Base-by-base conservation (phyloP, 2,888 invertebrate genomes). In the Arrhopalites spinosus region DNA sequence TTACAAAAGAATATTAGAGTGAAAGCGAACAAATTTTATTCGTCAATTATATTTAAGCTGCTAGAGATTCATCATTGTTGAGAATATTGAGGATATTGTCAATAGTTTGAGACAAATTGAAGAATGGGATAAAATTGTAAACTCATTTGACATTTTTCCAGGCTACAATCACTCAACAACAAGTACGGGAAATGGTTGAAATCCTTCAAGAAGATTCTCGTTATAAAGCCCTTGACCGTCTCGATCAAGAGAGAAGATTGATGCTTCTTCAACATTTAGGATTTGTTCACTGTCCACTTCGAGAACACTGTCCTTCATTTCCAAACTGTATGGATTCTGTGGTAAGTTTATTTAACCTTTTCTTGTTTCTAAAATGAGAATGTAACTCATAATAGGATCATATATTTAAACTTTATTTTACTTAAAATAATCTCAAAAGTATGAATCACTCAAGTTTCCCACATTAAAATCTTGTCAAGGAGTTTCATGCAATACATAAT, bases 241-340 rank as follows among this genome's bases (percentile, higher is more conserved):
- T 98, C 86, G 96, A 96, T 87, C 96, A 96, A 86, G 96, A 98
- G 85, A 88, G 98, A 79, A 95, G 96, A 86, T 88, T 96, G 82
- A 94, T 98, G 91, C 88, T 98, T 78, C 93, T 96, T 84, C 96
- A 96, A 86, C 97, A 97, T 86, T 88, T 97, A 61, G 96, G 96
- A 76, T 98, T 98, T 86, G 93, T 97, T 74, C 96, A 97, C 87
- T 95, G 94, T 85, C 96, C 97, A 17, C 94, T 95, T 86, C 88
- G 93, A 73, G 96, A 96, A 86, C 95, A 96, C 85, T 98, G 98
- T 85, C 96, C 96, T 17, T 94, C 95, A 64, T 93, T 90, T 84
- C 90, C 92, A 68, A 93, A 91, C 85, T 93, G 93, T 84, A 91
- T 92, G 89, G 93, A 93, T 85, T 90, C 90, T 77, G 87, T 92